Conservation (phyloP, 92 coral and sea anemone genomes). For the Bergia sp. region DNA sequence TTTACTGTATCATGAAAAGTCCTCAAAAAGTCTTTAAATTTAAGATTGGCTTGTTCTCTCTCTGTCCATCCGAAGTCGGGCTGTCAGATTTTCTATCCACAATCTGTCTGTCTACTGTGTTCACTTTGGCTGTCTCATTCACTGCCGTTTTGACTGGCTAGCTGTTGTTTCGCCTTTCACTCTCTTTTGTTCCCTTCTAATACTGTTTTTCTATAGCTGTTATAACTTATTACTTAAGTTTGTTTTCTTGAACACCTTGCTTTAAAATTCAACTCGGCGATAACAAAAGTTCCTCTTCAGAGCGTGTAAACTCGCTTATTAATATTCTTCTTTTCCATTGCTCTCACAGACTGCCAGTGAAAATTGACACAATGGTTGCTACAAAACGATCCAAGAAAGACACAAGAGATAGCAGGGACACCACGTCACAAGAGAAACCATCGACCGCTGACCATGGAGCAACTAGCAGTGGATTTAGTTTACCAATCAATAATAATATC, state of each 20-base stretch:
- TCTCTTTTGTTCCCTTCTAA: neutral
- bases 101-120: neutral
- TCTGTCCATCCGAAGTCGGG: no score
- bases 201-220: neutral
- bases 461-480: conserved; percentile 27
- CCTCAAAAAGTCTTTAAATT: no score
- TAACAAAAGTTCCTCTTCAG: neutral
- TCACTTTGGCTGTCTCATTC: neutral
- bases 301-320: neutral
- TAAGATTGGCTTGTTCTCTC: no score
- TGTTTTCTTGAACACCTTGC: neutral
- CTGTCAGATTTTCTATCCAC: no score
- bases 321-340: neutral
- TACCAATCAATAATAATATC: conserved; percentile 62
- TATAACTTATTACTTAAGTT: neutral
- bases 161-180: neutral
- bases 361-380: conserved; percentile 62
- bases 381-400: conserved; percentile 65
- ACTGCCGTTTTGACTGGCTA: neutral
- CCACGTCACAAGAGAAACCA: conserved; percentile 52
- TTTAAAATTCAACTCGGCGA: neutral
- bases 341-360: conserved; percentile 51
- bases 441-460: conserved; percentile 19
- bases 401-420: conserved; percentile 59
- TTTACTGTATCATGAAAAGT: no score